Evolutionary conservation across 2,113 vertebrate species (phyloP).

Genomic region (Micromys minutus): DNA sequence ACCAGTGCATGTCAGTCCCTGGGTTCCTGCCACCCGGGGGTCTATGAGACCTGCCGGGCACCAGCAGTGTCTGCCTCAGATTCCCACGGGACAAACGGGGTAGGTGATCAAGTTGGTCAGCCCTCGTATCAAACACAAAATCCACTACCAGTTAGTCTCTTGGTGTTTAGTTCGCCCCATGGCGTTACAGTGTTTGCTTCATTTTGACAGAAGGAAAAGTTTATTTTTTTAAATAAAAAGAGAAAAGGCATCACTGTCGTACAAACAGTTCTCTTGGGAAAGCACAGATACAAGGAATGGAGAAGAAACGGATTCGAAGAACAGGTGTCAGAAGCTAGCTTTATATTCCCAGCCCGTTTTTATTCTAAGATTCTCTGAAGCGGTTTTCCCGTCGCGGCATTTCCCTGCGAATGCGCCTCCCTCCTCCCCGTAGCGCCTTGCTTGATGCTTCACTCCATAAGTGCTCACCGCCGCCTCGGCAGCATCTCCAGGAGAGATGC

Average conservation of each 20-base stretch:
- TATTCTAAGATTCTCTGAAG: constrained; percentile 60
- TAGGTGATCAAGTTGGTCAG: not conserved
- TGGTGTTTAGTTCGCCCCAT: constrained; percentile 59
- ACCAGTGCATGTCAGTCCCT: not conserved
- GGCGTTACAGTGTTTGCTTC: constrained; percentile 4
- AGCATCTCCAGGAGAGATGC: not conserved
- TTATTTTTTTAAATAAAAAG: not conserved
- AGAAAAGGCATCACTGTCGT: not conserved
- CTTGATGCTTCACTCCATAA: not conserved
- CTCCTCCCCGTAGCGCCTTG: constrained; percentile 1
- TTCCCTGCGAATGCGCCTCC: not conserved
- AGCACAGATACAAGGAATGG: constrained; percentile 43
- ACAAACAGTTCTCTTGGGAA: not conserved
- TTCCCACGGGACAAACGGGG: constrained; percentile 34
- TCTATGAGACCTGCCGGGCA: not conserved
- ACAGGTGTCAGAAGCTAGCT: not conserved
- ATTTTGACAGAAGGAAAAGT: not conserved
- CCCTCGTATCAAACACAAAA: not conserved
- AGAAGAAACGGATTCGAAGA: not conserved
- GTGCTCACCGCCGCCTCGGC: not conserved
- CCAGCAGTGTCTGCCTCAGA: not conserved
- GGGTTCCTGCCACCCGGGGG: not conserved
- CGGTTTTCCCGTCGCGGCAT: not conserved
- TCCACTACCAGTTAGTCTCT: constrained; percentile 1
- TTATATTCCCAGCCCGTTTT: not conserved